Percentiles rank a stretch among this genome's conserved stretches.
Conservation (phyloP, 2,888 invertebrate genomes). For the Girardia tigrina region DNA sequence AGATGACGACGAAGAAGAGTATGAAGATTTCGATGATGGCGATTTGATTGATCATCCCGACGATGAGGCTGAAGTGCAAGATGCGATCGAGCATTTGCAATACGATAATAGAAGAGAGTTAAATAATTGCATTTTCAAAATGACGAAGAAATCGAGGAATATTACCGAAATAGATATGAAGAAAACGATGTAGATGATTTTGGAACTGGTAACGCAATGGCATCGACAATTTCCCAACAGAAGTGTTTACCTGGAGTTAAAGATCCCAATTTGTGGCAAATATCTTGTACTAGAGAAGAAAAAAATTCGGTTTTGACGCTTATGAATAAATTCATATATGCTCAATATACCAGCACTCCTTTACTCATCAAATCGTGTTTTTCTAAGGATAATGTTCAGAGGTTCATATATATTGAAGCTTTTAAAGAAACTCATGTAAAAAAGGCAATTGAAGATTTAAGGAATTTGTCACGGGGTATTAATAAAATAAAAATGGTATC, state of each 20-base stretch:
- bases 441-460: slow-evolving; percentile 71
- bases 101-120: slow-evolving; percentile 55
- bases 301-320: slow-evolving; percentile 75
- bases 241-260: slow-evolving; percentile 90
- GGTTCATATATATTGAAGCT: slow-evolving; percentile 92
- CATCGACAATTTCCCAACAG: slow-evolving; percentile 93
- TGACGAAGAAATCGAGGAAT: slow-evolving; percentile 89
- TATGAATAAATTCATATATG: slow-evolving; percentile 89
- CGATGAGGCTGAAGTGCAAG: slow-evolving; percentile 89
- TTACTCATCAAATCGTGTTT: slow-evolving; percentile 82
- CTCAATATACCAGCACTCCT: slow-evolving; percentile 63
- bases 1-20: slow-evolving; percentile 63
- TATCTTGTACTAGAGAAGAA: slow-evolving; percentile 95
- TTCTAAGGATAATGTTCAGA: slow-evolving; percentile 88
- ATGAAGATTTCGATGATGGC: slow-evolving; percentile 57
- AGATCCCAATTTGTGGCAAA: slow-evolving; percentile 98
- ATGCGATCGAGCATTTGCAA: slow-evolving; percentile 82
- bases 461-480: slow-evolving; percentile 74
- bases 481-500: slow-evolving; percentile 97
- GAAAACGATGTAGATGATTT: slow-evolving; percentile 60
- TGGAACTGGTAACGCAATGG: slow-evolving; percentile 91
- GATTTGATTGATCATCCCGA: slow-evolving; percentile 67
- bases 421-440: slow-evolving; percentile 96
- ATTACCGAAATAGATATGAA: slow-evolving; percentile 2
- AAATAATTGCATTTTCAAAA: slow-evolving; percentile 58